Conservation (phyloP, 1,140 invertebrate species). For the Drosophila bifasciata region DNA sequence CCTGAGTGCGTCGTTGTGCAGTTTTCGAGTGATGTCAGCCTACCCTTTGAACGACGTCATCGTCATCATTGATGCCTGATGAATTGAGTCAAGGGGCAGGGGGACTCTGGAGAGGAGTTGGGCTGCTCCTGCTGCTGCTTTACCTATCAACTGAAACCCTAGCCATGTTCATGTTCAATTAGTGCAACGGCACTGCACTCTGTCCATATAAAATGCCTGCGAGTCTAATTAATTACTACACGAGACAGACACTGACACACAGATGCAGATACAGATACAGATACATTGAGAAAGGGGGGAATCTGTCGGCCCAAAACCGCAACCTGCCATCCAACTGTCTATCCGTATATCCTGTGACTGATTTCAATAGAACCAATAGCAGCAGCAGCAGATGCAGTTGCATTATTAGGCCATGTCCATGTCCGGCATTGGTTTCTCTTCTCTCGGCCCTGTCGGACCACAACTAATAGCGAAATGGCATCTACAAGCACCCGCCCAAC, state of each 20-base stretch:
- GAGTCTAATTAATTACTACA: slow-evolving; percentile 78
- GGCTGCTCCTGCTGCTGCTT: slow-evolving; percentile 3
- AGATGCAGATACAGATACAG: slow-evolving; percentile 23
- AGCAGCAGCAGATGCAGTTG: slow-evolving; percentile 1
- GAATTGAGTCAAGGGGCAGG: slow-evolving; percentile 25
- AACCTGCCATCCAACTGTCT: slow-evolving; percentile 23
- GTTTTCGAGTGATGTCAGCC: slow-evolving; percentile 70
- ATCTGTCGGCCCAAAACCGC: slow-evolving; percentile 22
- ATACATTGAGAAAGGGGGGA: slow-evolving; percentile 11
- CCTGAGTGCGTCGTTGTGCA: slow-evolving; percentile 54
- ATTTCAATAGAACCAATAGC: background rate
- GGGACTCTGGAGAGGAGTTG: too few relatives aligned
- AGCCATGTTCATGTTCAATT: slow-evolving; percentile 78
- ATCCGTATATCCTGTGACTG: too few relatives aligned
- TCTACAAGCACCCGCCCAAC: too few relatives aligned
- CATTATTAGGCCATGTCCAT: slow-evolving; percentile 22
- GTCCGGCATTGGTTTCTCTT: slow-evolving; percentile 3
- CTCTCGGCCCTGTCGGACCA: background rate
- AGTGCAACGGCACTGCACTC: slow-evolving; percentile 57
- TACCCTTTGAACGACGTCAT: slow-evolving; percentile 59
- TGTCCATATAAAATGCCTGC: slow-evolving; percentile 76
- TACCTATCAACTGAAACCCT: slow-evolving; percentile 10
- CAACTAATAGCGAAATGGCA: too few relatives aligned
- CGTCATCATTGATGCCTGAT: slow-evolving; percentile 56
- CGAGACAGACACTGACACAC: slow-evolving; percentile 18